Evolutionary conservation across 92 coral and sea anemone species (phyloP).

Genomic region (Parazoanthus darwini): DNA sequence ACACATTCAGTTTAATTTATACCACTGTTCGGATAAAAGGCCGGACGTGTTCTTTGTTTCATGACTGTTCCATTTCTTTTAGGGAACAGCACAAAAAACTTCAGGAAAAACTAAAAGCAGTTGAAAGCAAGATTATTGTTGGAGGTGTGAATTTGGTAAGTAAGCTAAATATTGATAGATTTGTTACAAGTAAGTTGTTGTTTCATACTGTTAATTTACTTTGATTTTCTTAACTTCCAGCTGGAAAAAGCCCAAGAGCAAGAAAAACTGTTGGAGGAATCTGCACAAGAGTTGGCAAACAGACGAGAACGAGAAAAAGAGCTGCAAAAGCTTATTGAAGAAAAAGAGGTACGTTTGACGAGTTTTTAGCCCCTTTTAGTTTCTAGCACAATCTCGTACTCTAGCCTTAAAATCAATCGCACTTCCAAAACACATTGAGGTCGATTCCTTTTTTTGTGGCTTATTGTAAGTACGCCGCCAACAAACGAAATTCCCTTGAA

Average conservation of each 20-base stretch:
- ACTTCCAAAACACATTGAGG: not conserved
- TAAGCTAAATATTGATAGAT: slow-evolving; percentile 53
- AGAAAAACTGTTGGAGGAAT: slow-evolving; percentile 86
- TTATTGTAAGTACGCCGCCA: not conserved
- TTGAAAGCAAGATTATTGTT: slow-evolving; percentile 69
- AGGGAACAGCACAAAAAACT: slow-evolving; percentile 91
- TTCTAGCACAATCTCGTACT: no score
- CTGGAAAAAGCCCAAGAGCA: slow-evolving; percentile 98
- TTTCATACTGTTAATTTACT: not conserved
- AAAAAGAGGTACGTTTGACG: slow-evolving; percentile 81
- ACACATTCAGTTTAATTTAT: no score
- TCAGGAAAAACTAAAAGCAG: slow-evolving; percentile 93
- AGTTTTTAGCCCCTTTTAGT: not conserved
- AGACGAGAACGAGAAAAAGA: slow-evolving; percentile 85
- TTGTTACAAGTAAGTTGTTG: not conserved
- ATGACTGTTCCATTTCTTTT: slow-evolving; percentile 2
- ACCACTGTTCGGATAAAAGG: not conserved
- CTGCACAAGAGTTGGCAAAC: slow-evolving; percentile 92
- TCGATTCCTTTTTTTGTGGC: no score
- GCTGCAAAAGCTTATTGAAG: slow-evolving; percentile 93
- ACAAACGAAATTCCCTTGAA: not conserved
- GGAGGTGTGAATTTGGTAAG: not conserved
- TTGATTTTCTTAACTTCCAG: slow-evolving; percentile 44
- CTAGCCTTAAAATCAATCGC: not conserved
- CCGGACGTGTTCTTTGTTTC: not conserved